A percentile compares a stretch with the other conserved stretches of the same genome.
phyloP scores from a whole-genome alignment of 2,113 vertebrate genomes.

The Micromys minutus region DNA sequence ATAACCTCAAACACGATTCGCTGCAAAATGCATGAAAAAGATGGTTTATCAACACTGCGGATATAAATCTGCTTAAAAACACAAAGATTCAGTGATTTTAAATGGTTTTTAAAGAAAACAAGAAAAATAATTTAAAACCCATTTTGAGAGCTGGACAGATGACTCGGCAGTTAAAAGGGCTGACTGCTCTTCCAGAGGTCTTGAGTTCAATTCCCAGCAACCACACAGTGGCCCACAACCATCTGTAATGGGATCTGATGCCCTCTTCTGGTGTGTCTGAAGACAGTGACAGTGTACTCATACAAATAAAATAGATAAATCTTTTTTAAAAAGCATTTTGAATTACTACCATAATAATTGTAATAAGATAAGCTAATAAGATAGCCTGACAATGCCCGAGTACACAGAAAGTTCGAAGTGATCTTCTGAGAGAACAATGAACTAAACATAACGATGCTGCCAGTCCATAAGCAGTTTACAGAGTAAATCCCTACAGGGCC shows the following conservation, averaged over 20 bases:
- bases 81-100: slow-evolving; percentile 55
- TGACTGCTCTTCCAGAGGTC: too few species aligned
- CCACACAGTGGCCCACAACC: too few species aligned
- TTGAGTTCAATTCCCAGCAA: too few species aligned
- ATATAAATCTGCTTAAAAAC: slow-evolving; percentile 40
- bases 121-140: neutral
- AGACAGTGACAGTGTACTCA: too few species aligned
- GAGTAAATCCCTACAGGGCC: slow-evolving; percentile 11
- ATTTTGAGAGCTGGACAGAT: too few species aligned
- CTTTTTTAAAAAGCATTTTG: slow-evolving; percentile 18
- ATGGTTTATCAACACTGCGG: neutral
- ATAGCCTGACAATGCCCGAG: slow-evolving; percentile 44
- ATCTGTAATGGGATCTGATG: too few species aligned
- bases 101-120: slow-evolving; percentile 29
- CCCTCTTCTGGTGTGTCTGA: too few species aligned
- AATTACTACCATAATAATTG: slow-evolving; percentile 49
- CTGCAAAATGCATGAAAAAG: neutral
- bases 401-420: slow-evolving; percentile 4
- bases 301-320: too few species aligned
- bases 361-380: slow-evolving; percentile 41
- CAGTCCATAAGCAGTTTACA: slow-evolving; percentile 14
- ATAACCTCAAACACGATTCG: slow-evolving; percentile 25
- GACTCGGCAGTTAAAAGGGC: too few species aligned
- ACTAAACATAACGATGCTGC: slow-evolving; percentile 41
- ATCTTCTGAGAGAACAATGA: slow-evolving; percentile 19